Evolutionary conservation across 2,797 vertebrate species (phyloP).

Genomic region (Lagocephalus sceleratus): DNA sequence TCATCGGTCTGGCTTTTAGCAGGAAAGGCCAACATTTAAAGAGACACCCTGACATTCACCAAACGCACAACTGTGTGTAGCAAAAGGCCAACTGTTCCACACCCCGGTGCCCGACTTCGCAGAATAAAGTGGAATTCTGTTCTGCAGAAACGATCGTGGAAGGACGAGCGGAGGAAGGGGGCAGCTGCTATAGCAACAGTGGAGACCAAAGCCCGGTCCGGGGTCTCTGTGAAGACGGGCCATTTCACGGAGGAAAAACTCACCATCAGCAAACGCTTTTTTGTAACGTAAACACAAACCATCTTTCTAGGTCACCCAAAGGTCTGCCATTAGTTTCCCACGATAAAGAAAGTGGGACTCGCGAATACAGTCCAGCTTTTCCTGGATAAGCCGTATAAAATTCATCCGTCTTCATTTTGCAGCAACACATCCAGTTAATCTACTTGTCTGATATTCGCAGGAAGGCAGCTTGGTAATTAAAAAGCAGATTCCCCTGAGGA

Average conservation of each 20-base stretch:
- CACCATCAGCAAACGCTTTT: conserved; percentile 21
- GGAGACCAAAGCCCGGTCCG: background rate
- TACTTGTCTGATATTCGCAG: conserved; percentile 54
- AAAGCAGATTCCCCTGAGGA: conserved; percentile 51
- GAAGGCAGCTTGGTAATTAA: conserved; percentile 62
- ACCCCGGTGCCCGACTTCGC: no score
- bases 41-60: no score
- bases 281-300: conserved; percentile 21
- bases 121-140: no score
- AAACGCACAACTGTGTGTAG: no score
- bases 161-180: no score
- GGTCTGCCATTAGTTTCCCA: conserved; percentile 31
- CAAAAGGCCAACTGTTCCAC: no score
- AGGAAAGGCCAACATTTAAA: no score
- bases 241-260: conserved; percentile 1
- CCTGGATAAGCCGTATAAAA: conserved; percentile 24
- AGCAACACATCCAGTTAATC: conserved; percentile 36
- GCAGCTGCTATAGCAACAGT: background rate
- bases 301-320: conserved; percentile 33
- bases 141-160: no score
- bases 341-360: background rate
- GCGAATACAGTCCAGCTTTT: background rate
- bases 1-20: no score
- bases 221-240: background rate
- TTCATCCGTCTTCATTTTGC: conserved; percentile 35